These are phyloP conservation scores for Prunella fulvescens DNA, from an alignment of 2,113 vertebrate genomes.

Conservation along the genomic window DNA sequence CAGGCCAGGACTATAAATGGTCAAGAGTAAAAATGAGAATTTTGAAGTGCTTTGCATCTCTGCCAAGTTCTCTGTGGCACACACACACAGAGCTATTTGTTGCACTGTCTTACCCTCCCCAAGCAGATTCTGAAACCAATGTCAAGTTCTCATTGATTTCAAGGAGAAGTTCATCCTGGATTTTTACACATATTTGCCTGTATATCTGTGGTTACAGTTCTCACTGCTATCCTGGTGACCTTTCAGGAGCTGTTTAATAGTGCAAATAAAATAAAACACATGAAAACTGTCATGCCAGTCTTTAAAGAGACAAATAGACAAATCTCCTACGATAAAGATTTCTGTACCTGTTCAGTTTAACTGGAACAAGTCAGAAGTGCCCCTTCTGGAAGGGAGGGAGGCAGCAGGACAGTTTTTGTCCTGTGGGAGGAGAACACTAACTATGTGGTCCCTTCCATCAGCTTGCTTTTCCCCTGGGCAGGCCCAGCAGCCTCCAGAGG, in stretches of 20 bases:
- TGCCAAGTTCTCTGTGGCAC: not conserved
- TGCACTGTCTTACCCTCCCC: not conserved
- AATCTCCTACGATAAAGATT: not conserved
- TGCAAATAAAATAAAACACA: not conserved
- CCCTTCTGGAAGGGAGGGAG: not conserved
- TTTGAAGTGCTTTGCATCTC: not conserved
- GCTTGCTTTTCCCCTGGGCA: not conserved
- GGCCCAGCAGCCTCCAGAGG: not conserved
- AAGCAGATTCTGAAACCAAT: not conserved
- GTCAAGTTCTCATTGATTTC: not conserved
- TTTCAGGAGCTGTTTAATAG: not conserved
- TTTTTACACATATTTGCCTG: not conserved
- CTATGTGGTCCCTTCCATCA: not conserved
- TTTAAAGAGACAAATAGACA: not conserved
- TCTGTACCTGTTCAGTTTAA: not conserved
- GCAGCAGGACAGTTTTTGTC: not conserved
- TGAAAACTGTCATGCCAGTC: not conserved
- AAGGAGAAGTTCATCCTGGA: not conserved
- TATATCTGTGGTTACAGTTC: not conserved
- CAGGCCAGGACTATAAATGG: conserved; percentile 33
- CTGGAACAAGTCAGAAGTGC: not conserved
- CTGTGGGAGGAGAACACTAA: not conserved
- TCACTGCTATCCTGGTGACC: not conserved
- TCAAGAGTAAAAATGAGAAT: conserved; percentile 20
- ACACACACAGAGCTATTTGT: not conserved